Percentiles rank a stretch among this genome's conserved stretches.
Evolutionary conservation across 2,113 vertebrate genomes (phyloP).

Genomic region (Hydrolagus affinis): DNA sequence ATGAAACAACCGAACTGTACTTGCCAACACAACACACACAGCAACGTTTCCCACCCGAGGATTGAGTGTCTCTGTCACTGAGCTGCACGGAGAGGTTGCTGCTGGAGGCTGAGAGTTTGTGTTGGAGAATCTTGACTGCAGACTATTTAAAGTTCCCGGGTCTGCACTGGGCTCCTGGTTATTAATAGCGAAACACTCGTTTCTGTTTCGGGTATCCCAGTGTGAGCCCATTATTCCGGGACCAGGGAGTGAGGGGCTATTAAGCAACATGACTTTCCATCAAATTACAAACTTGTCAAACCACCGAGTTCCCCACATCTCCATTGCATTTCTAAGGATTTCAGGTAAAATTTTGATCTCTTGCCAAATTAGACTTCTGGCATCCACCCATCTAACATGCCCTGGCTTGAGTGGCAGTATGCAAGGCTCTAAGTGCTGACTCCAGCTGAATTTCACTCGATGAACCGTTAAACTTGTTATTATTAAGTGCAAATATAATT

Average conservation of each 20-base stretch:
- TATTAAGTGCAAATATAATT: too few relatives aligned
- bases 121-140: neutral
- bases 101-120: neutral
- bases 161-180: neutral
- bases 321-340: neutral
- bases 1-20: too few relatives aligned
- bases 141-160: neutral
- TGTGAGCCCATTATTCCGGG: neutral
- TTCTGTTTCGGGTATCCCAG: too few relatives aligned
- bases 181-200: constrained; percentile 5
- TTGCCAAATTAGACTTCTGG: neutral
- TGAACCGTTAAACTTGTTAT: too few relatives aligned
- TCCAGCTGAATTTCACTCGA: too few relatives aligned
- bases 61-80: neutral
- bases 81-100: neutral
- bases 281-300: too few relatives aligned
- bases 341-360: neutral
- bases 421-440: too few relatives aligned
- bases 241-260: neutral
- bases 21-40: neutral
- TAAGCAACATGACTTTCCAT: neutral
- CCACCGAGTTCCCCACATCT: neutral
- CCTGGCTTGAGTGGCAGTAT: too few relatives aligned
- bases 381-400: too few relatives aligned
- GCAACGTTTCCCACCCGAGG: neutral